Conservation (phyloP, 2,888 invertebrate species). For the Drosophila vallismaia region DNA sequence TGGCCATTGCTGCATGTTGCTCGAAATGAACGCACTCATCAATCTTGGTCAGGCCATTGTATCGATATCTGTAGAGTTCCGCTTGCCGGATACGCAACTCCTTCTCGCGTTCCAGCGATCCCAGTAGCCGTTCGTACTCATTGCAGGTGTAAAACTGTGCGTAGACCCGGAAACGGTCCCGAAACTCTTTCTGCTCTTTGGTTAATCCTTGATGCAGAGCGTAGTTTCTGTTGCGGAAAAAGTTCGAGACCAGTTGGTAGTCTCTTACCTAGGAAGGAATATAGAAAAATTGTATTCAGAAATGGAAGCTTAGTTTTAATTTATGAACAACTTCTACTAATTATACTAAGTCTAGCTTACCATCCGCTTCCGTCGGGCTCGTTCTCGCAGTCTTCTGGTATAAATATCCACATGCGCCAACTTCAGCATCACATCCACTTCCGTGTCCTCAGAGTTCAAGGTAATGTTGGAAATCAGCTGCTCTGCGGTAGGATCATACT, state of each 20-base stretch:
- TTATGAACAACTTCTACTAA: too few species aligned
- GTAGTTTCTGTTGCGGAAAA: slow-evolving; percentile 87
- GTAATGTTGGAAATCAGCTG: slow-evolving; percentile 93
- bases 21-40: slow-evolving; percentile 96
- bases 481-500: slow-evolving; percentile 96
- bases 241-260: slow-evolving; percentile 94
- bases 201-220: slow-evolving; percentile 83
- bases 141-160: slow-evolving; percentile 94
- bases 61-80: slow-evolving; percentile 92
- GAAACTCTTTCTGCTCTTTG: slow-evolving; percentile 86
- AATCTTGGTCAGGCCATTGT: slow-evolving; percentile 92
- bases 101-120: slow-evolving; percentile 92
- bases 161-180: slow-evolving; percentile 93
- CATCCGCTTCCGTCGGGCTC: slow-evolving; percentile 94
- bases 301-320: too few species aligned
- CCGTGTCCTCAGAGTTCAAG: slow-evolving; percentile 93
- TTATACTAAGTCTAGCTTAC: slow-evolving; percentile 73
- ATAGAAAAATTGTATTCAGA: not conserved
- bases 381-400: slow-evolving; percentile 91
- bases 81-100: slow-evolving; percentile 92
- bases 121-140: slow-evolving; percentile 92
- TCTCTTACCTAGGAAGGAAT: slow-evolving; percentile 86
- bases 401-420: slow-evolving; percentile 97
- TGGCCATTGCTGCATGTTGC: slow-evolving; percentile 88
- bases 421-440: slow-evolving; percentile 94